phyloP scores from a whole-genome alignment of 2,113 vertebrate species.

The Abramis brama region DNA sequence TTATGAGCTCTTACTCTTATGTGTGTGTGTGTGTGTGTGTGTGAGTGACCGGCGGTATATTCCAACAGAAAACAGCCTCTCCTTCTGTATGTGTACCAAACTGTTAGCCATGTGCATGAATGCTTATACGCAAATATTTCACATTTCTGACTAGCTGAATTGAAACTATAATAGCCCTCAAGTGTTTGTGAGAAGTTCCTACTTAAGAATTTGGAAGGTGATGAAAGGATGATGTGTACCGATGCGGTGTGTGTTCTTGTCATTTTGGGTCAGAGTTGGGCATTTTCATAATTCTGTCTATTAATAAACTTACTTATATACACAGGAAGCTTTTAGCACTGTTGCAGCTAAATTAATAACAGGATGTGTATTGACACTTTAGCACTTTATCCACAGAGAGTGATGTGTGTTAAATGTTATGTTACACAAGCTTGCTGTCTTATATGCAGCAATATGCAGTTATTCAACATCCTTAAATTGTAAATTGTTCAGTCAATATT shows the following conservation, averaged over 20 bases:
- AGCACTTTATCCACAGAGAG: not conserved
- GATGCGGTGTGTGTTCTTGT: not conserved
- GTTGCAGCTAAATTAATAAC: not conserved
- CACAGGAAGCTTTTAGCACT: conserved; percentile 21
- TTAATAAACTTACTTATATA: not conserved
- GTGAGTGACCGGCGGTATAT: not conserved
- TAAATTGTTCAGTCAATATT: not conserved
- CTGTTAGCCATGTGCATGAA: not conserved
- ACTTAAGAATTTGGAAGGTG: not conserved
- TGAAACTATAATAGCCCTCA: not conserved
- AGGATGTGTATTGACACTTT: conserved; percentile 5
- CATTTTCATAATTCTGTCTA: not conserved
- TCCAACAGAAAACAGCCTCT: not conserved
- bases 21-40: too few species aligned
- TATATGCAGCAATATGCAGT: not conserved
- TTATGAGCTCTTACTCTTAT: too few species aligned
- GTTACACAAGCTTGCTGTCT: not conserved
- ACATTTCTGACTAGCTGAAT: not conserved
- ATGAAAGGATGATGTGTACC: not conserved
- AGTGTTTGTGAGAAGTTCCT: not conserved
- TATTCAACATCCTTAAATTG: not conserved
- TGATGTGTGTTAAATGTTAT: not conserved
- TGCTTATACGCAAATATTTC: not conserved
- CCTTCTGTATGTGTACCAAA: not conserved
- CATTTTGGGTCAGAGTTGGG: not conserved